Evolutionary conservation across 2,113 vertebrate genomes (phyloP).

Genomic region (Egretta garzetta): DNA sequence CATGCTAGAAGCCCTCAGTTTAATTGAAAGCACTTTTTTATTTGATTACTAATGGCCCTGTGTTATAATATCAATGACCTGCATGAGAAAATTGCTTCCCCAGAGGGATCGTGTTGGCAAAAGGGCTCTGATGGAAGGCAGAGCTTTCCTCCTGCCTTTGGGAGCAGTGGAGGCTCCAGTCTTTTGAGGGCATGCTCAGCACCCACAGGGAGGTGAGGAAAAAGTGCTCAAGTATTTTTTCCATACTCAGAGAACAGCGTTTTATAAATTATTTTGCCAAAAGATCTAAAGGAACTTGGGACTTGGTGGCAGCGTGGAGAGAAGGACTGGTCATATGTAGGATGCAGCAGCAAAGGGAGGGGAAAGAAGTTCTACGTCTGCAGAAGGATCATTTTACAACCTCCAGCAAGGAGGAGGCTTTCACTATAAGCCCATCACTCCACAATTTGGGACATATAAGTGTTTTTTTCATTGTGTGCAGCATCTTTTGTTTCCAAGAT

Average conservation of each 20-base stretch:
- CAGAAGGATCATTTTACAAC: neutral
- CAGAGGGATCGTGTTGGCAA: neutral
- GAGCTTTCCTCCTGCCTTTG: neutral
- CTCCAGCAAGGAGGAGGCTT: neutral
- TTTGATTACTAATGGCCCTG: neutral
- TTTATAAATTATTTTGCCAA: neutral
- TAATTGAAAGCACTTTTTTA: conserved; percentile 1
- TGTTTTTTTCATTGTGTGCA: neutral
- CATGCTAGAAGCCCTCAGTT: neutral
- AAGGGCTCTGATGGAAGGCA: neutral
- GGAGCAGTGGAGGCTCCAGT: neutral
- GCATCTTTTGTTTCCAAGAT: conserved; percentile 5
- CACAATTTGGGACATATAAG: neutral
- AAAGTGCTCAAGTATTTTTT: neutral
- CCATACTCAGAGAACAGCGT: neutral
- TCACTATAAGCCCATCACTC: neutral
- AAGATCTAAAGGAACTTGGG: neutral
- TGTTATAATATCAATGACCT: conserved; percentile 3
- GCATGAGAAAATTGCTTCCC: neutral
- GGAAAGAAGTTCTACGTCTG: neutral
- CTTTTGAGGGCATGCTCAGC: neutral
- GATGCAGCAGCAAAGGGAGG: too few relatives aligned
- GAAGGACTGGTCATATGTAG: accelerated
- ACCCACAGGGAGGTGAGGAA: neutral
- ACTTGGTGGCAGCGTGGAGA: neutral